Evolutionary conservation across 2,113 vertebrate genomes (phyloP), one percentile per base, ranked within the genome.

Genomic region (Bufo gargarizans): DNA sequence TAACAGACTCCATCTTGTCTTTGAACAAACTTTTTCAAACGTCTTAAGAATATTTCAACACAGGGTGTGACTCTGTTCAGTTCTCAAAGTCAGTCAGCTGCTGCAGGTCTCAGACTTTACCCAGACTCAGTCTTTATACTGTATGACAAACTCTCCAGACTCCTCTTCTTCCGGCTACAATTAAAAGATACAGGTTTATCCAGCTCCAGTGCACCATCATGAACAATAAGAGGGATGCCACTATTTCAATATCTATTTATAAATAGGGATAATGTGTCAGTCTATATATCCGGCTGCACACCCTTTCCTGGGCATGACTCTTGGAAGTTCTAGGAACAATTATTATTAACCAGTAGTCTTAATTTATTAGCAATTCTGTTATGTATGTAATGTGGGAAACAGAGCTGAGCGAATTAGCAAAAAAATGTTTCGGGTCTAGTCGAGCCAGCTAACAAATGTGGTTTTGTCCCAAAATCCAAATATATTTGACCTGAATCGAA

Each of bases 81-180:
- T 49, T 16, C 16, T 63, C 20, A 6, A 16, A 47, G 16, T 67
- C 85, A 45, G 47, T 55, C 76, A 9, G 82, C 49, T 71, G 65
- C 49, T 80, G 53, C 3, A 58, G 20, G 33, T 19, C 4, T 56
- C 49, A 53, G 47, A 77, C 76, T 56, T 56, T 55, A 74, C 50
- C 22, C 20, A 55, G 76, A 74, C 45, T 74, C 16, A 49, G 33
- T 19, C 56, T 65, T 82, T 82, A 82, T 82, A 76, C 45, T 50
- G 72, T 3, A 45, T 81, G 33, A 61, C 65, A 59, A 50, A 55
- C 14, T 77, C 0, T 16, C n/a, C 33, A 33, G 33, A 33, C 33
- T 22, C 12, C 8, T 2, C n/a, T 56, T 13, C 77, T 50, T 33
- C 11, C 13, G n/a, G 20, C 50, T 22, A 78, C 12, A 56, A 56